Base-by-base conservation (phyloP, 2,797 vertebrate genomes). In the Esox lucius region DNA sequence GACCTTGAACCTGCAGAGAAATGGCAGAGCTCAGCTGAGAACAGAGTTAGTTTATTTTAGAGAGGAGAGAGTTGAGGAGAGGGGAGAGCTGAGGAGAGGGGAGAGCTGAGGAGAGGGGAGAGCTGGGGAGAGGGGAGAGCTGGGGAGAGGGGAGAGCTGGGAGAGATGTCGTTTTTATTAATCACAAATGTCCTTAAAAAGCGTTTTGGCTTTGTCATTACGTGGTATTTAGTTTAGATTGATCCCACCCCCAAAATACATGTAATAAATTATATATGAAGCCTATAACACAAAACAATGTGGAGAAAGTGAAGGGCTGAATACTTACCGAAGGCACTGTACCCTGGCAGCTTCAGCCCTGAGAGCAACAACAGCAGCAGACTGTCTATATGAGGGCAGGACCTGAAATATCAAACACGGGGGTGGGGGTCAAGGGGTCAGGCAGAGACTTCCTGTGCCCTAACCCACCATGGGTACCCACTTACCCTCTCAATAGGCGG, bases 401-500 rank as follows among this genome's bases (percentile, higher is more conserved):
- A 91, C 81, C 84, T 89, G 83, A 91, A 80, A 8, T 87, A 86
- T 88, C 87, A 92, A 85, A 91, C 81, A 81, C 78, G 74, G 78
- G 42, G 62, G n/a, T 1, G 42, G 68, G 71, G 70, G 79, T 70
- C 87, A 86, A 90, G 77, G 81, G 90, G 88, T 90, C 89, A 90
- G 75, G 76, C 76, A 69, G 87, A 80, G 86, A 85, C 83, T 91
- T 92, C 88, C 89, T 92, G 85, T 91, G 86, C 84, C 83, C 86
- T 91, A 87, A 89, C 88, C 84, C 90, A 87, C 86, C 78, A 78
- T 83, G 77, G 91, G 89, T 91, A 85, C 89, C 88, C 85, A 92
- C 91, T 93, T 93, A 90, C 87, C 87, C 87, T 91, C 84, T 81
- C 84, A 83, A 87, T 84, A 90, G 90, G 91, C 86, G 90, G 88